Percentiles rank a stretch among this genome's conserved stretches.
Conservation (phyloP, 2,797 vertebrate genomes). For the Erethizon dorsatum region DNA sequence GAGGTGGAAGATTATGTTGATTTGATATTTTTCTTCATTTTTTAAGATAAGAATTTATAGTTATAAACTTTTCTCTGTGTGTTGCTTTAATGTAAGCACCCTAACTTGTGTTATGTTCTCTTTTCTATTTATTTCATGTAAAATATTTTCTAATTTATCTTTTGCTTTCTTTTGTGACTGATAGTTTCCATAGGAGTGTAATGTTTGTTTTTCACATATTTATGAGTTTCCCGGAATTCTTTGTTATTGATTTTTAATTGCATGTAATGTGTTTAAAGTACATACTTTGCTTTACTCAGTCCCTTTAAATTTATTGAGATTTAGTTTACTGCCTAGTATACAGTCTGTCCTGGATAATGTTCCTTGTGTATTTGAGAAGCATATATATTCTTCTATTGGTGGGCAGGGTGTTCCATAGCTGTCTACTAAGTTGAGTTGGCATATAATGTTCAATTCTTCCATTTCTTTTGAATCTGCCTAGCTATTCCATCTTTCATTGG, state of each 20-base stretch:
- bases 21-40: background rate
- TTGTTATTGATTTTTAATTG: background rate
- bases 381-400: background rate
- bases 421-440: background rate
- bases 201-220: background rate
- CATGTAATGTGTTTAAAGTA: background rate
- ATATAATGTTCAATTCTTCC: background rate
- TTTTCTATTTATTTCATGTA: conserved; percentile 2
- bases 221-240: background rate
- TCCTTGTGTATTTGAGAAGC: background rate
- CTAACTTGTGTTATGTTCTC: background rate
- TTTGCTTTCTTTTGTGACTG: background rate
- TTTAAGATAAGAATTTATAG: background rate
- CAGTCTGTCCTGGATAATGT: background rate
- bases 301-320: background rate
- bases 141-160: background rate
- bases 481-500: background rate
- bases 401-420: background rate
- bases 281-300: background rate
- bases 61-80: background rate
- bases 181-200: background rate
- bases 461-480: background rate
- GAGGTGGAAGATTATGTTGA: background rate
- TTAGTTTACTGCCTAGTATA: background rate
- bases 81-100: background rate